phyloP scores from a whole-genome alignment of 2,113 vertebrate species.

The Apteryx mantelli region DNA sequence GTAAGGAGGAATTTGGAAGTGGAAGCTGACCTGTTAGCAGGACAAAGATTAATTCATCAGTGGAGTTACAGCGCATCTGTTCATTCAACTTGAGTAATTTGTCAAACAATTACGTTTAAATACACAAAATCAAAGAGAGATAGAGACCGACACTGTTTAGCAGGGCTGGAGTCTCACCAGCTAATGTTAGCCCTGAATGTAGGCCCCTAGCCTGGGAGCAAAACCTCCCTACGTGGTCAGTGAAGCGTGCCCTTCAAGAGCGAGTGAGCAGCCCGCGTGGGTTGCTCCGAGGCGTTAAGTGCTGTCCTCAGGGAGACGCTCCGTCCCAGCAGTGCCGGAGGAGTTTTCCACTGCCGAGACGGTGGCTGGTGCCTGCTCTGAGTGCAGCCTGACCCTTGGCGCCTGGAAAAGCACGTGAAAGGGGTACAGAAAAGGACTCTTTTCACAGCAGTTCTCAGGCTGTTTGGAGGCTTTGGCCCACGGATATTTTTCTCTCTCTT shows the following conservation, averaged over 20 bases:
- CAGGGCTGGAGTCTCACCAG: not conserved
- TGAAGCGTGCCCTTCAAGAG: accelerated
- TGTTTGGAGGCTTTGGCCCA: not conserved
- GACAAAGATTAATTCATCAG: not conserved
- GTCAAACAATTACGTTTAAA: not conserved
- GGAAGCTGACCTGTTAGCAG: not conserved
- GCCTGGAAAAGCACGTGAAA: accelerated
- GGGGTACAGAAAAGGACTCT: not conserved
- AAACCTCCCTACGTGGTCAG: accelerated
- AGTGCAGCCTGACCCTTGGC: not conserved
- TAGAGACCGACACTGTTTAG: not conserved
- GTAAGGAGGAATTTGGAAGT: not conserved
- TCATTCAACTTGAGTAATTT: not conserved
- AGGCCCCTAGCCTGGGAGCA: not conserved
- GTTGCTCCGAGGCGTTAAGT: not conserved
- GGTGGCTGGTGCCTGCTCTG: not conserved
- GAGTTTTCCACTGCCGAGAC: not conserved
- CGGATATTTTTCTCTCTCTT: not conserved
- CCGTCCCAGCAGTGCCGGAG: accelerated
- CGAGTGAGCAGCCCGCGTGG: not conserved
- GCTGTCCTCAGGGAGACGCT: accelerated
- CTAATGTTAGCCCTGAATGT: not conserved
- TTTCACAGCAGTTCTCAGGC: not conserved
- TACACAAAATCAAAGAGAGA: accelerated
- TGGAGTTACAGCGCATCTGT: not conserved